Base-by-base conservation (phyloP, 2,797 vertebrate genomes). In the Poeciliopsis infans region DNA sequence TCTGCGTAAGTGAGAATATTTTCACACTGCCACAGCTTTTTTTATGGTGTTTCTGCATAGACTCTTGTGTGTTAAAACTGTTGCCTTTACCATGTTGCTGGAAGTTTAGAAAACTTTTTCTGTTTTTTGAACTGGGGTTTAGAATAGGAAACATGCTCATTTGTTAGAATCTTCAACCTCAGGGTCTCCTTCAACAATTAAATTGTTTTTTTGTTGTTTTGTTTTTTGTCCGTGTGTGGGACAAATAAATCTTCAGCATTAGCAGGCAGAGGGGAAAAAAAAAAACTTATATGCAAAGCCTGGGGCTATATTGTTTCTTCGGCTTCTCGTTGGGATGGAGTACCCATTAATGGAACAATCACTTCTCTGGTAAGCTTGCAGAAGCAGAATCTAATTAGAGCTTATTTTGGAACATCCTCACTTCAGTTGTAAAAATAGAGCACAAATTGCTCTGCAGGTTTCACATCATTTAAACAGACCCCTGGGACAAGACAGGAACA, bases 321-420 rank as follows among this genome's bases (percentile, higher is more conserved):
- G 83, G 80, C 75, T 87, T 76, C 75, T 86, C 78, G 5, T 86
- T 72, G 78, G 83, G 86, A 88, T 86, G 82, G 76, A 93, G 90
- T 79, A 81, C 81, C 87, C 88, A 92, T 91, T 93, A 92, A 86
- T 83, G 69, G 88, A 90, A 87, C 88, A 87, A 93, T 94, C 88
- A 93, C 88, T 86, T 76, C 85, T 83, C 85, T 93, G 84, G 84
- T 92, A 76, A 90, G 84, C 85, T 85, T 36, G 75, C 85, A 87
- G 84, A 91, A 82, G 84, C 82, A 86, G 87, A 91, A 90, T 88
- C 84, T 94, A 91, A 93, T 93, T 89, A 86, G 81, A 57, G 79
- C 78, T 70, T 84, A 86, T 90, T 93, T 90, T 87, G 84, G 79
- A 93, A 78, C 55, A 41, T 86, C 84, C 89, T 92, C 82, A 79